Conservation (phyloP, 2,797 vertebrate genomes). For the Pitangus sulphuratus region DNA sequence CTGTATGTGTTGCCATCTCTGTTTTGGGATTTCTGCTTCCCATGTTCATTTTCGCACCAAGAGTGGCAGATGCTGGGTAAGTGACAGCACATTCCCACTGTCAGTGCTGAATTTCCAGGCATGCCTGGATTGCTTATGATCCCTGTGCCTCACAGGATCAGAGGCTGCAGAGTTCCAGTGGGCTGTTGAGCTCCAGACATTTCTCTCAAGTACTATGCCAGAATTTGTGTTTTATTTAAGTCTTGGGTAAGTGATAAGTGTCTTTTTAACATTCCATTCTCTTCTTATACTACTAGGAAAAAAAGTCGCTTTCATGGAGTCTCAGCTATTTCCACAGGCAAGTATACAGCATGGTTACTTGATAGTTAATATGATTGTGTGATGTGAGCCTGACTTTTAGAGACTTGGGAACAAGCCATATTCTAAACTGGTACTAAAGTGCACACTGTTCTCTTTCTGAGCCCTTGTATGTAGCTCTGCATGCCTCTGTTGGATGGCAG, state of each 20-base stretch:
- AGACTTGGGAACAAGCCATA: not conserved
- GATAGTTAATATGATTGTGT: not conserved
- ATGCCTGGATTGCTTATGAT: not conserved
- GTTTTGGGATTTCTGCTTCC: not conserved
- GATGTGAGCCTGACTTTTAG: not conserved
- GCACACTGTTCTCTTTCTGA: not conserved
- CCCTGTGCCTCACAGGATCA: not conserved
- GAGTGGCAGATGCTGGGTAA: not conserved
- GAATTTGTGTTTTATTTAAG: not conserved
- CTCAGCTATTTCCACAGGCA: not conserved
- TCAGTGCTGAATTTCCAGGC: slow-evolving; percentile 21
- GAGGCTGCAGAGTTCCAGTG: not conserved
- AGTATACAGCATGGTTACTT: not conserved
- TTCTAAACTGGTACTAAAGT: slow-evolving; percentile 9
- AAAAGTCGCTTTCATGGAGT: not conserved
- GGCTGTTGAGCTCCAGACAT: not conserved
- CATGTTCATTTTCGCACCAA: not conserved
- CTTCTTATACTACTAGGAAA: not conserved
- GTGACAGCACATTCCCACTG: not conserved
- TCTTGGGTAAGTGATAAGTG: not conserved
- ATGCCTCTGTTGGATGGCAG: not conserved
- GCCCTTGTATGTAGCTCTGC: not conserved
- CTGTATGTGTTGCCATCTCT: not conserved
- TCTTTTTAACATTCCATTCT: not conserved
- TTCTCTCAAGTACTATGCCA: not conserved